Evolutionary conservation across 2,888 invertebrate genomes (phyloP).

Genomic region (Aradus depressus): DNA sequence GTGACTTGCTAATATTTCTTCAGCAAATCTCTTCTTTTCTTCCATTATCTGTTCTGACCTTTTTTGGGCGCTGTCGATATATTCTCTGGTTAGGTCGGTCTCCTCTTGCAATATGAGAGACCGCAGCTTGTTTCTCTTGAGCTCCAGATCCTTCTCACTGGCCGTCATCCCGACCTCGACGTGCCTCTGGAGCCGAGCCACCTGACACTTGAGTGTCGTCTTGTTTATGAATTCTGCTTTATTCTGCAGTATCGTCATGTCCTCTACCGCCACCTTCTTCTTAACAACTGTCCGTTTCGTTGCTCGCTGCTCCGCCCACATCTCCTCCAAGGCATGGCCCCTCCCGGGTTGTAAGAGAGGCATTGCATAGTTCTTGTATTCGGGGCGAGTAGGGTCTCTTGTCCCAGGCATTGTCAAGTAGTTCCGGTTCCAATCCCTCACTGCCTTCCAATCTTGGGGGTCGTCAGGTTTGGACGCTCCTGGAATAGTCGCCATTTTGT

Average conservation of each 20-base stretch:
- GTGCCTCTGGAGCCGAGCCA: conserved; percentile 5
- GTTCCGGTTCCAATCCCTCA: no score
- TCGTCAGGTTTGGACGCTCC: no score
- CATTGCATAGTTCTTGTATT: background rate
- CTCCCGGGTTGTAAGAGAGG: conserved; percentile 1
- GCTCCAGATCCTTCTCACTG: conserved; percentile 13
- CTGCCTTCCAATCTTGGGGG: no score
- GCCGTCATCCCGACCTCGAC: conserved; percentile 16
- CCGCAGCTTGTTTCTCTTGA: conserved; percentile 19
- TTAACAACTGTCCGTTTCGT: background rate
- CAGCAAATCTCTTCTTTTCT: conserved; percentile 12
- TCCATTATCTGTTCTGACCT: conserved; percentile 9
- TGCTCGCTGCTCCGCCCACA: conserved; percentile 6
- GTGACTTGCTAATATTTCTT: conserved; percentile 10
- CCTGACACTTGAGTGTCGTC: conserved; percentile 6
- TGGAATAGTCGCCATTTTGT: no score
- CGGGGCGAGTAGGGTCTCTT: background rate
- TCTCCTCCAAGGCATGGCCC: conserved; percentile 1
- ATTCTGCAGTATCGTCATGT: background rate
- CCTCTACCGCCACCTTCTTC: background rate
- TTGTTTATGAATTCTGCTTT: conserved; percentile 1
- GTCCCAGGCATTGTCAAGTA: conserved; percentile 2
- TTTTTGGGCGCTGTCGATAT: conserved; percentile 19
- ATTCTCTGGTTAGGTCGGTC: conserved; percentile 16
- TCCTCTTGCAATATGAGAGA: conserved; percentile 16